Evolutionary conservation across 2,113 vertebrate genomes (phyloP).

Genomic region (Heloderma charlesbogerti): DNA sequence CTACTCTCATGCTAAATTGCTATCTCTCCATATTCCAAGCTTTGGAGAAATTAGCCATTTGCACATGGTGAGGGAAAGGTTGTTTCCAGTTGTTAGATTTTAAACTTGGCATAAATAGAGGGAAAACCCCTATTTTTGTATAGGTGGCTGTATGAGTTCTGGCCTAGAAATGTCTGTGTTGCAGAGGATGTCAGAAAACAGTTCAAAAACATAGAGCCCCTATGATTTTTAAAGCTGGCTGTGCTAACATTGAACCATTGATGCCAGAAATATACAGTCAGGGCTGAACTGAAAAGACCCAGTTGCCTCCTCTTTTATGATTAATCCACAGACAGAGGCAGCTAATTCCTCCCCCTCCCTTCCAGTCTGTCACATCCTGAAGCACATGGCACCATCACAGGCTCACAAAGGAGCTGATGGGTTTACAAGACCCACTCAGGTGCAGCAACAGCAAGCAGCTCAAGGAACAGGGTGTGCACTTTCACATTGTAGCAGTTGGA

Average conservation of each 20-base stretch:
- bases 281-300: background rate
- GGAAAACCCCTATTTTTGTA: background rate
- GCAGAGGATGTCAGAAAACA: background rate
- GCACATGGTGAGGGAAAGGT: background rate
- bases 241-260: background rate
- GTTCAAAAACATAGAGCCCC: background rate
- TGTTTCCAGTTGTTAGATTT: background rate
- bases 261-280: background rate
- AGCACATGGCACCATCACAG: background rate
- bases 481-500: background rate
- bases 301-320: background rate
- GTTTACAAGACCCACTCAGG: background rate
- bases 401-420: background rate
- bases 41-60: background rate
- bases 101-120: background rate
- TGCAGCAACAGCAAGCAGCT: background rate
- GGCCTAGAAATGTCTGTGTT: background rate
- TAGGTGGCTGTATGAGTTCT: background rate
- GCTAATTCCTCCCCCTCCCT: background rate
- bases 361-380: slow-evolving; percentile 1
- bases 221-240: background rate
- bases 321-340: background rate
- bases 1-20: background rate
- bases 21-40: background rate
- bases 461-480: background rate